These are phyloP conservation scores for Lordiphosa andalusiaca DNA, from an alignment of 2,888 invertebrate genomes.

Conservation along the genomic window DNA sequence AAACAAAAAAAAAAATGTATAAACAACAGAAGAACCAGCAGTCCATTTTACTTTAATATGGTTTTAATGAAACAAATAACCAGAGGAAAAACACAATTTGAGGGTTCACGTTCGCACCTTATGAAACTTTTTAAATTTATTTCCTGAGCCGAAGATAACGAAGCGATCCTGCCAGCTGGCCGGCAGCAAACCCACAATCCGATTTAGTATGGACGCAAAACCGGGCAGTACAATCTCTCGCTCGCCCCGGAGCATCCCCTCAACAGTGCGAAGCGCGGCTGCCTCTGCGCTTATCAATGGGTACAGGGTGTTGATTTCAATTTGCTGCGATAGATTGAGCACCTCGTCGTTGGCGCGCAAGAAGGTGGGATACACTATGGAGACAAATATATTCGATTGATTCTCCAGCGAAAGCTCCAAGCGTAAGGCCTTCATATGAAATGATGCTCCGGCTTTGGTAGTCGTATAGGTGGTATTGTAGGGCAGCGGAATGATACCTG, in stretches of 20 bases:
- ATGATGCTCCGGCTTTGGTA: slow-evolving; percentile 77
- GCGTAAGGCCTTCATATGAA: slow-evolving; percentile 72
- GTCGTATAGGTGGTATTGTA: slow-evolving; percentile 68
- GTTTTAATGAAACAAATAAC: slow-evolving; percentile 14
- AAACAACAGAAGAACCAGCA: slow-evolving; percentile 16
- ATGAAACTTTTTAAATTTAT: not conserved
- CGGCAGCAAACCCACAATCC: slow-evolving; percentile 30
- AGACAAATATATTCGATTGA: slow-evolving; percentile 53
- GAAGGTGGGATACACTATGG: slow-evolving; percentile 77
- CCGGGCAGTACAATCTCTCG: slow-evolving; percentile 59
- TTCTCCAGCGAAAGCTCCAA: slow-evolving; percentile 66
- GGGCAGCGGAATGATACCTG: slow-evolving; percentile 44
- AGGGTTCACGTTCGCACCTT: slow-evolving; percentile 1
- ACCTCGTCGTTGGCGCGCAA: slow-evolving; percentile 64
- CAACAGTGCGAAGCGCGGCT: slow-evolving; percentile 50
- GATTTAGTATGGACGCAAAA: slow-evolving; percentile 15
- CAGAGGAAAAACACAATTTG: not conserved
- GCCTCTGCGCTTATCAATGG: slow-evolving; percentile 47
- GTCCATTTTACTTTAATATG: slow-evolving; percentile 20
- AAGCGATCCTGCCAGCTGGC: slow-evolving; percentile 33
- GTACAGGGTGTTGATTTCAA: slow-evolving; percentile 12
- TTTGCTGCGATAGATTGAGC: slow-evolving; percentile 1
- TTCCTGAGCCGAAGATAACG: not conserved
- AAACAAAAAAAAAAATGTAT: slow-evolving; percentile 23
- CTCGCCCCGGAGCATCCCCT: slow-evolving; percentile 59